These are phyloP conservation scores for Gallinago stenura DNA, from an alignment of 2,797 vertebrate species.

Conservation along the genomic window DNA sequence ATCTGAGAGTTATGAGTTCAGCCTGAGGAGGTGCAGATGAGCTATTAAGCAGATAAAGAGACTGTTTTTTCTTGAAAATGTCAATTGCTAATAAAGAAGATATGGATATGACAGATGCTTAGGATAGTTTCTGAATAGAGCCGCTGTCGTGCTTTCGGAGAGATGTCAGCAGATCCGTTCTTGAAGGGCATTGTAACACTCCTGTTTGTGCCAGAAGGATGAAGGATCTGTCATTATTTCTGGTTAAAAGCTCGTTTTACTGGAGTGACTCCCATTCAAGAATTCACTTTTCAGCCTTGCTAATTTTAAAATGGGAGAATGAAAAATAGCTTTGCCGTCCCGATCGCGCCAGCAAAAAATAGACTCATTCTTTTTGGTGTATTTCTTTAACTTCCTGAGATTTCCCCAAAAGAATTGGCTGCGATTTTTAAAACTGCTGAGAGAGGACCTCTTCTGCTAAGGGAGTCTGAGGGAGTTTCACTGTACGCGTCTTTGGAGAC, in stretches of 20 bases:
- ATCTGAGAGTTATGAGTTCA: slow-evolving; percentile 40
- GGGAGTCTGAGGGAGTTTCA: slow-evolving; percentile 3
- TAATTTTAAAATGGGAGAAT: slow-evolving; percentile 58
- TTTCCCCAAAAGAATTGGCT: slow-evolving; percentile 44
- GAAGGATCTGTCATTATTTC: slow-evolving; percentile 60
- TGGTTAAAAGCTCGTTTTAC: slow-evolving; percentile 58
- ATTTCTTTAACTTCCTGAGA: slow-evolving; percentile 35
- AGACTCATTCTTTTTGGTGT: slow-evolving; percentile 29
- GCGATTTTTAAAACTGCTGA: slow-evolving; percentile 49
- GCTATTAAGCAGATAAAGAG: slow-evolving; percentile 60
- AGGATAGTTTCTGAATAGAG: slow-evolving; percentile 42
- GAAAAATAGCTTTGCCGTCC: slow-evolving; percentile 46
- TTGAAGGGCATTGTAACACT: slow-evolving; percentile 64
- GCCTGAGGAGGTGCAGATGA: slow-evolving; percentile 60
- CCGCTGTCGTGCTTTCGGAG: not conserved
- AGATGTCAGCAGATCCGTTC: slow-evolving; percentile 60
- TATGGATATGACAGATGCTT: slow-evolving; percentile 52
- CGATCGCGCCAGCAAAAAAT: not conserved
- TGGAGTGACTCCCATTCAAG: slow-evolving; percentile 60
- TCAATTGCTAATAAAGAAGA: slow-evolving; percentile 72
- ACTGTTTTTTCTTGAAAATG: slow-evolving; percentile 68
- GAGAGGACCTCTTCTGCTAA: not conserved
- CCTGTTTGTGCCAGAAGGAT: slow-evolving; percentile 56
- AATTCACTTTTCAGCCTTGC: slow-evolving; percentile 63
- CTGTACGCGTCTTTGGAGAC: not conserved